Conservation (phyloP, 1,140 invertebrate species). For the Pseudachorutes palmiensis region DNA sequence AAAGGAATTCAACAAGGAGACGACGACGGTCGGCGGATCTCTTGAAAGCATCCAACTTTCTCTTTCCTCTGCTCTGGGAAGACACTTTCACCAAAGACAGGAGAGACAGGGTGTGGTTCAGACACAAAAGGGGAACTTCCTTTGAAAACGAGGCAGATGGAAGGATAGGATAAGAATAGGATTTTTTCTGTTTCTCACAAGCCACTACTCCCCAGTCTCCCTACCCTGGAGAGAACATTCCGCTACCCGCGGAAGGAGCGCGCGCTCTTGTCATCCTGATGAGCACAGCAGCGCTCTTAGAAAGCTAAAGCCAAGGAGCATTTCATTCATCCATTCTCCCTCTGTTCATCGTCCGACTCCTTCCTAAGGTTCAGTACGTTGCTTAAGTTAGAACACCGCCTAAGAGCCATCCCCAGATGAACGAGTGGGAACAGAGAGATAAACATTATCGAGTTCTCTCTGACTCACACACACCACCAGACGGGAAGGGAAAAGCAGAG, state of each 20-base stretch:
- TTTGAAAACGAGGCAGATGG: background rate
- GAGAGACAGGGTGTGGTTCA: background rate
- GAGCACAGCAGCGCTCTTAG: too few relatives aligned
- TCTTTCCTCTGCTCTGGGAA: background rate
- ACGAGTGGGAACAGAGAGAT: background rate
- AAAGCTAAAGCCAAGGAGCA: too few relatives aligned
- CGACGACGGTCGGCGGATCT: background rate
- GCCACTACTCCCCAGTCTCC: too few relatives aligned
- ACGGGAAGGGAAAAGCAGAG: too few relatives aligned
- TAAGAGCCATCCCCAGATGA: background rate
- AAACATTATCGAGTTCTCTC: too few relatives aligned
- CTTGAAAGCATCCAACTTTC: background rate
- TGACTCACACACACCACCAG: too few relatives aligned
- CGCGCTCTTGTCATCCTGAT: too few relatives aligned
- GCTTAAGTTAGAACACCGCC: background rate
- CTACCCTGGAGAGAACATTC: too few relatives aligned
- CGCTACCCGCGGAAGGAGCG: too few relatives aligned
- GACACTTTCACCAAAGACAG: background rate
- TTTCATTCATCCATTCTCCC: background rate
- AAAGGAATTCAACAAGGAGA: too few relatives aligned
- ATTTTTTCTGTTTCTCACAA: background rate
- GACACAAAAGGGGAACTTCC: background rate
- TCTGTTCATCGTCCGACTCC: too few relatives aligned
- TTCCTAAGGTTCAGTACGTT: too few relatives aligned
- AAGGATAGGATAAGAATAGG: background rate